Base-by-base conservation (phyloP, 2,888 invertebrate genomes). In the Andrena haemorrhoa region DNA sequence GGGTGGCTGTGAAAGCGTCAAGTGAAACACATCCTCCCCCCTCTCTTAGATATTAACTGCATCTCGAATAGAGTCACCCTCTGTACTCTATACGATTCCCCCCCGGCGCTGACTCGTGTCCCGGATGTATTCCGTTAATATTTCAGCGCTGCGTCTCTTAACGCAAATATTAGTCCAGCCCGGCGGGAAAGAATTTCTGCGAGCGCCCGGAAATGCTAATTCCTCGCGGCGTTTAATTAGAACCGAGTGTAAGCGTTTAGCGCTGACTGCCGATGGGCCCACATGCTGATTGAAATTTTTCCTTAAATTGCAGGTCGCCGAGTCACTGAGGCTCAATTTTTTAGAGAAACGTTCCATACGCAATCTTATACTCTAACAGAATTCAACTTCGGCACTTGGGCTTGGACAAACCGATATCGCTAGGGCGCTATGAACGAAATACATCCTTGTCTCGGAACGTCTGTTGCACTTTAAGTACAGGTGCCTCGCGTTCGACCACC, bases 41-140 rank as follows among this genome's bases (percentile, higher is more conserved):
- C 41, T 33, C 4, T 29, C 23, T 12, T 6, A 41, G 26, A 35
- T 6, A 58, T 29, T 69, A 56, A 69, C 16, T 26, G 8, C 41
- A 26, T 60, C 31, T 8, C 35, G 16, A 53, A 33, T 8, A 56
- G 26, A 10, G 69, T 58, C 56, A 41, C 56, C 26, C 56, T 41
- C 12, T 23, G 56, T 35, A 41, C 56, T 41, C 20, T 10, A 23
- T 26, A 41, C n/a, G 6, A 0, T 2, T 10, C 31, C 31, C 23
- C 31, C 31, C 29, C 12, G n/a, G 2, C 20, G 26, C 26, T 60
- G 58, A 35, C 20, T 23, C 20, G 6, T 26, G 51, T 26, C 64
- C n/a, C 16, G 73, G 47, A 64, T 58, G 76, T 56, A 58, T 64
- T 76, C n/a, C 56, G 63, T 60, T 31, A n/a, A 53, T 12, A 1